phyloP scores from a whole-genome alignment of 1,140 invertebrate species.

The Drosophila seguyi region DNA sequence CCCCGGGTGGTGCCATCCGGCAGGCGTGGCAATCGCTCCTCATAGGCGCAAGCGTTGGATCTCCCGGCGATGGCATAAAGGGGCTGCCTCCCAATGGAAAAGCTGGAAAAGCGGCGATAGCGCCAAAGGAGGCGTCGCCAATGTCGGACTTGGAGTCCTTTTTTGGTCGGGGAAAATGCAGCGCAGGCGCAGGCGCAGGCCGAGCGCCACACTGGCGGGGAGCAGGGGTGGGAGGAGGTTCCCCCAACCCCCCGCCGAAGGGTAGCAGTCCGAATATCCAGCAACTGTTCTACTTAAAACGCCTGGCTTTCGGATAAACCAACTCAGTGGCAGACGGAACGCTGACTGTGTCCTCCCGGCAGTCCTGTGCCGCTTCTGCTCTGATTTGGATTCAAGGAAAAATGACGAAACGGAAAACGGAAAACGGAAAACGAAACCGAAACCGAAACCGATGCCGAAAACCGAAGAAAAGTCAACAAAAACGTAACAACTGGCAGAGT shows the following conservation, averaged over 20 bases:
- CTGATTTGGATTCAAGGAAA: slow-evolving; percentile 4
- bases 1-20: slow-evolving; percentile 26
- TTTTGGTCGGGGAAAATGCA: slow-evolving; percentile 7
- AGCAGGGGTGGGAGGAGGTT: background rate
- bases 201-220: background rate
- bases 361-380: background rate
- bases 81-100: slow-evolving; percentile 75
- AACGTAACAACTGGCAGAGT: slow-evolving; percentile 27
- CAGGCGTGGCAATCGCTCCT: slow-evolving; percentile 60
- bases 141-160: slow-evolving; percentile 62
- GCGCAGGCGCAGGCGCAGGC: slow-evolving; percentile 45
- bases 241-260: background rate
- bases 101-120: slow-evolving; percentile 12
- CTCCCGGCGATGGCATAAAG: slow-evolving; percentile 29
- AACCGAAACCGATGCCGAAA: slow-evolving; percentile 13
- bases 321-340: slow-evolving; percentile 67
- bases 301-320: slow-evolving; percentile 65
- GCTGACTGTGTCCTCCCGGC: slow-evolving; percentile 30
- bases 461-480: slow-evolving; percentile 65
- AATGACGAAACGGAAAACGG: slow-evolving; percentile 2
- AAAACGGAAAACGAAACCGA: background rate
- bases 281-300: slow-evolving; percentile 72
- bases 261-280: slow-evolving; percentile 52
- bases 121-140: slow-evolving; percentile 62
- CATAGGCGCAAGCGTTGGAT: slow-evolving; percentile 79